Evolutionary conservation across 2,888 invertebrate genomes (phyloP), one percentile per base, ranked within the genome.

Genomic region (Hypsopygia costalis): DNA sequence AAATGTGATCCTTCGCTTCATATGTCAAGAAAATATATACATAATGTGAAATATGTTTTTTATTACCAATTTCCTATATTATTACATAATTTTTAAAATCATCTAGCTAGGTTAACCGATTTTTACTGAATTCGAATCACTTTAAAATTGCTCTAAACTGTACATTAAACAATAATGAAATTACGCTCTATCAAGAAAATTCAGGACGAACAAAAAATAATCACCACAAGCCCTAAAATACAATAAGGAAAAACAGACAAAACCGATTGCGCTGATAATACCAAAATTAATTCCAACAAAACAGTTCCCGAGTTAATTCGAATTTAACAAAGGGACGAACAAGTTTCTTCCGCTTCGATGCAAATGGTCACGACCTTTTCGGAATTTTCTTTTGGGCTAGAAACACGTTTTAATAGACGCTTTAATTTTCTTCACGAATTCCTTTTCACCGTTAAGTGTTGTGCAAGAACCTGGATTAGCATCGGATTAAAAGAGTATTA

Each of bases 321-420:
- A 46, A 43, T 43, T 43, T 43, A 32, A 28, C 40, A 38, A 32
- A 37, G 34, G 40, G 35, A 36, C 36, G 41, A 28, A 28, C 40
- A 34, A 43, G 41, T 45, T 45, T 21, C 22, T 39, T 43, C 32
- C 41, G 28, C 34, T 16, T 27, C 39, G 29, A 46, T 46, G 45
- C 39, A 44, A 44, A 40, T 40, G 40, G 9, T 6, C n/a, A 36
- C 12, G 43, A 36, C 38, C 47, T 40, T 47, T 46, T 43, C 36
- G 38, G 40, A 46, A 46, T 49, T 51, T 44, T 40, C 40, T 47
- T 47, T 46, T 40, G 34, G 35, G 41, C 43, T 40, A 43, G 39
- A 36, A 41, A 50, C 47, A 51, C 47, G 43, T 44, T 47, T 45
- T 50, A 44, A 51, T 43, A 31, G 51, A 35, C 41, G 37, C 47